These are phyloP conservation scores for Lithobates pipiens DNA, from an alignment of 2,797 vertebrate genomes.

Conservation along the genomic window DNA sequence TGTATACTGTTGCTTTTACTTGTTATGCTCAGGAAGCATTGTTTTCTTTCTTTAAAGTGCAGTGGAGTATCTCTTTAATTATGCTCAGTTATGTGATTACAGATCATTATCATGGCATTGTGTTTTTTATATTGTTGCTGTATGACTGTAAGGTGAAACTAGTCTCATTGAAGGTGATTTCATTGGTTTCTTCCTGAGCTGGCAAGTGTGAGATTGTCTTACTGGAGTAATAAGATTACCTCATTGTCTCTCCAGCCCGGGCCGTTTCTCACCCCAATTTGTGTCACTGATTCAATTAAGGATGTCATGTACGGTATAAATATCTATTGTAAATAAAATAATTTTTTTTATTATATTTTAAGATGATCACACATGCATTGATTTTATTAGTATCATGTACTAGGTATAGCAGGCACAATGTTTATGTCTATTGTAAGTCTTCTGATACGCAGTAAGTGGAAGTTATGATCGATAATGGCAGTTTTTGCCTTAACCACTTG, in stretches of 20 bases:
- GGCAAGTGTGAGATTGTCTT: neutral
- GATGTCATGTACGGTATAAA: neutral
- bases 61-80: constrained; percentile 11
- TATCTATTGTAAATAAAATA: neutral
- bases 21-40: neutral
- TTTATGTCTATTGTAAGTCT: no score
- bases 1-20: no score
- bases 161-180: neutral
- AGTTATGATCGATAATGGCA: no score
- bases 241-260: neutral
- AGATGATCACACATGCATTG: no score
- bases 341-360: neutral
- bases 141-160: constrained; percentile 2
- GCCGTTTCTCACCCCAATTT: neutral
- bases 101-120: neutral
- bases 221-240: constrained; percentile 7
- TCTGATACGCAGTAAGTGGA: no score
- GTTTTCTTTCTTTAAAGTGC: neutral
- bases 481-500: no score
- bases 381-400: no score
- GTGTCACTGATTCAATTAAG: neutral
- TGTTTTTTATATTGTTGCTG: neutral
- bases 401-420: no score
- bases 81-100: neutral
- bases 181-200: neutral